Evolutionary conservation across 2,888 invertebrate genomes (phyloP).

Genomic region (Acanthosepion esculentum): DNA sequence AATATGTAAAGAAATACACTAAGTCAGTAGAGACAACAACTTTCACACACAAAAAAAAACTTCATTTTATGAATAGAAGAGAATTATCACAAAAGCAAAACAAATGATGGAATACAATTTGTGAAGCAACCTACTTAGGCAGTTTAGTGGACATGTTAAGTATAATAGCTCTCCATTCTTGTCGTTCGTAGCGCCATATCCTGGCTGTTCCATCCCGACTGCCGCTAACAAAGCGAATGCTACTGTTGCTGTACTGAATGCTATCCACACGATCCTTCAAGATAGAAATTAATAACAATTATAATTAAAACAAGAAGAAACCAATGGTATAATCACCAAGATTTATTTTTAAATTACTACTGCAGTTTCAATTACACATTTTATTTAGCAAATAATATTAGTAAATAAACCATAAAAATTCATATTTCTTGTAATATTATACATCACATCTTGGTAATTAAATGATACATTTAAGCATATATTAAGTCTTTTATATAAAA

Average conservation of each 20-base stretch:
- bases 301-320: not conserved
- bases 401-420: not conserved
- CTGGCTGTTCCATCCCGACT: constrained; percentile 96
- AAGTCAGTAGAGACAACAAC: not conserved
- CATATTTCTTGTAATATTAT: too few species aligned
- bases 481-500: too few species aligned
- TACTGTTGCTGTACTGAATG: constrained; percentile 93
- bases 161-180: constrained; percentile 88
- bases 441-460: too few species aligned
- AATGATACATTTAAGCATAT: too few species aligned
- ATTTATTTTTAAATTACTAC: not conserved
- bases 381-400: not conserved
- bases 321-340: not conserved
- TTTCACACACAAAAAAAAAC: not conserved
- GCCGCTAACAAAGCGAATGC: constrained; percentile 92
- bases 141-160: constrained; percentile 77
- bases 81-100: not conserved
- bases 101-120: not conserved
- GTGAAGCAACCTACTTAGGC: not conserved
- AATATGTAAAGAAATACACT: not conserved
- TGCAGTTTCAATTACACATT: not conserved
- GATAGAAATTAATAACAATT: constrained; percentile 49
- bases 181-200: constrained; percentile 92
- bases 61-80: not conserved
- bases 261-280: constrained; percentile 91